Evolutionary conservation across 64 coral and sea anemone species (phyloP), one percentile per base, ranked within the genome.

Genomic region (Trachythela sp.): DNA sequence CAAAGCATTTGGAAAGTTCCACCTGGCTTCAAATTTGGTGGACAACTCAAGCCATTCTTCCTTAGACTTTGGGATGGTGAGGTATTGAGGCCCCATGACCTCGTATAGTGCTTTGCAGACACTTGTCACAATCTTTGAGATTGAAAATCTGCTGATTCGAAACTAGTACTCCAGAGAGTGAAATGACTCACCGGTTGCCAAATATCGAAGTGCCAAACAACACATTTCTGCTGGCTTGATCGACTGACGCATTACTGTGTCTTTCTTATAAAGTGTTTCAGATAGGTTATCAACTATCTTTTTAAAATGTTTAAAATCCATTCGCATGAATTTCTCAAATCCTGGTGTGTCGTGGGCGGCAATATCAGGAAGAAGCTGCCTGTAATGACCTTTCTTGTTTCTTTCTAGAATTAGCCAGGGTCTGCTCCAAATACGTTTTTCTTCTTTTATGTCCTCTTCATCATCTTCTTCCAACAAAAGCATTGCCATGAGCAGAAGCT

Each of bases 131-230:
- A n/a, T n/a, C n/a, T n/a, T n/a, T n/a, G n/a, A n/a, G n/a, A n/a
- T n/a, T n/a, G n/a, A n/a, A n/a, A n/a, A n/a, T n/a, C n/a, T n/a
- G n/a, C n/a, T n/a, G n/a, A n/a, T n/a, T n/a, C n/a, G n/a, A n/a
- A n/a, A n/a, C n/a, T n/a, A 39, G 4, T 84, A 85, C 13, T 92
- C 67, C 48, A 92, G 56, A 2, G 76, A 92, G 17, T 29, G 27
- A 48, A 91, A 91, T 8, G 90, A 68, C 60, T 86, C 90, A 15
- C 91, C 76, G 10, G 91, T 92, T 17, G 86, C 86, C 14, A 88
- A 64, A 43, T 27, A 92, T 50, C 91, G 34, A 40, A 88, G 36
- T 8, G 91, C 77, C 2, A 92, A 32, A 43, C 85, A 71, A 33
- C 72, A 32, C 45, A 72, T 84, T 70, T 88, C 86, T 41, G n/a